A percentile compares a stretch with the other conserved stretches of the same genome.
Evolutionary conservation across 2,113 vertebrate genomes (phyloP).

Genomic region (Procavia capensis): DNA sequence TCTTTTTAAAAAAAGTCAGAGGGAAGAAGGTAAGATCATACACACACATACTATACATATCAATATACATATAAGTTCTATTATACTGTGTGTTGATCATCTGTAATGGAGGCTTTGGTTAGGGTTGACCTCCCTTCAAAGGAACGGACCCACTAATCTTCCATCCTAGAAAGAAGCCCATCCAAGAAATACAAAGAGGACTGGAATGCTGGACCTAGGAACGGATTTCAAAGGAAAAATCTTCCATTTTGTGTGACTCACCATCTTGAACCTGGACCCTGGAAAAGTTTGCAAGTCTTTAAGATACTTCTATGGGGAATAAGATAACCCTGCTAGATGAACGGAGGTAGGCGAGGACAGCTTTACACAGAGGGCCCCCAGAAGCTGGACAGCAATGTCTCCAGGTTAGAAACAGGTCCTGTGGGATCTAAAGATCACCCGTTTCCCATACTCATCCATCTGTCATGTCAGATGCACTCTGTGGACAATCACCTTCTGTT

Average conservation of each 20-base stretch:
- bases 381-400: background rate
- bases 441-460: background rate
- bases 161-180: background rate
- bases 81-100: background rate
- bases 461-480: background rate
- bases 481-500: background rate
- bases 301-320: background rate
- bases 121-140: background rate
- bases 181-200: background rate
- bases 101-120: background rate
- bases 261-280: background rate
- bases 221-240: background rate
- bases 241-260: background rate
- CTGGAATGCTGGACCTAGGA: background rate
- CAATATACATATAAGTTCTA: background rate
- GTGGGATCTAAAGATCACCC: background rate
- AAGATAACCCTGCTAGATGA: background rate
- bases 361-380: background rate
- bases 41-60: background rate
- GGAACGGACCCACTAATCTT: background rate
- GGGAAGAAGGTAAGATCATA: background rate
- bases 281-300: background rate
- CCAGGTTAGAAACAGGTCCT: background rate
- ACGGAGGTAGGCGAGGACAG: background rate
- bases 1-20: background rate